Base-by-base conservation (phyloP, 2,113 vertebrate species). In the Columba janthina region DNA sequence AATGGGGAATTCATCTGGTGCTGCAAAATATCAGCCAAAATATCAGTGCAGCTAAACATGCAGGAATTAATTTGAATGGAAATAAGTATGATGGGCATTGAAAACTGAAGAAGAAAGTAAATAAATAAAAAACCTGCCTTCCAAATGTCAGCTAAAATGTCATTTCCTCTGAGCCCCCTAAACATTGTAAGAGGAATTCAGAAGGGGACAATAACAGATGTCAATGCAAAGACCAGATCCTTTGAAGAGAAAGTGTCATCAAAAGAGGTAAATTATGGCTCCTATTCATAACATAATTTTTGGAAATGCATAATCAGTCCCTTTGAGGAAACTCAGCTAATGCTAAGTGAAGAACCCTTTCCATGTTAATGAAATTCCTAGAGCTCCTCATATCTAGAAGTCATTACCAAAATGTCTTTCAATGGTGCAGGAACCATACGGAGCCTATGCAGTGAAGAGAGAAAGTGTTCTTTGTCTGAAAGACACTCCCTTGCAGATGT, bases 131-230 rank as follows among this genome's bases (percentile, higher is more conserved):
- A 72, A 73, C 0, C n/a, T 57, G 48, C 72, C 69, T 90, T 89
- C 60, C 64, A 97, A 95, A 97, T 96, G 94, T 95, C 94, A 97
- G 65, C 40, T 70, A 83, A 93, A 96, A 96, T 94, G 71, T 85
- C 86, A 79, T 85, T 90, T 92, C 91, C 89, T 92, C 29, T 76
- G 89, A 54, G 93, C 3, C 24, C 18, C 10, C 29, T 85, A 88
- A 75, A 42, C 36, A 58, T 26, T 89, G 16, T 57, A 58, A 89
- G 86, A 90, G 60, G 50, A 88, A 93, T 88, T 95, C 92, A 90
- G 50, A 64, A 66, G 11, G 32, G 71, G 36, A 78, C 22, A 81
- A 44, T 66, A 96, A 88, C 83, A 93, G 82, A 93, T 93, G 74
- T 58, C 64, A 87, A 10, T 28, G 9, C 24, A 90, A 90, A 93